Conservation (phyloP, 2,888 invertebrate species). For the Hydraecia micacea region DNA sequence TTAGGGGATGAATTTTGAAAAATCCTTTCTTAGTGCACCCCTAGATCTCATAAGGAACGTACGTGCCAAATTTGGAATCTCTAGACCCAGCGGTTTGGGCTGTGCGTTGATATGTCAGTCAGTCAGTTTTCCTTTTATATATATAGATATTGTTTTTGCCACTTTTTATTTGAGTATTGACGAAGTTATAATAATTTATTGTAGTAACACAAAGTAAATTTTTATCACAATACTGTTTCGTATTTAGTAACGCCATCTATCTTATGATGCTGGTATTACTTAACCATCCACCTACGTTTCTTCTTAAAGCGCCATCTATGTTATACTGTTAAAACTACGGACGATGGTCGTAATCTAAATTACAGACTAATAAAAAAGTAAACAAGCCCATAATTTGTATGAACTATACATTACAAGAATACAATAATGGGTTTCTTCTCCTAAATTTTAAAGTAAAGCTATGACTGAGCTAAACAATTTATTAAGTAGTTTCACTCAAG, state of each 20-base stretch:
- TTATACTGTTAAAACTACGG: background rate
- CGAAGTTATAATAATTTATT: background rate
- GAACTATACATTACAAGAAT: background rate
- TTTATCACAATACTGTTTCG: background rate
- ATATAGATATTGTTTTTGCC: too few species aligned
- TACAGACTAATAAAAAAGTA: background rate
- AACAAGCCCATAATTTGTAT: background rate
- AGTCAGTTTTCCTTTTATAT: too few species aligned
- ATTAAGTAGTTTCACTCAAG: background rate
- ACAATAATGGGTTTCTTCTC: background rate
- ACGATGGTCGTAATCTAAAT: background rate
- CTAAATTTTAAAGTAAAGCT: background rate
- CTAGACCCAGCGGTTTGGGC: too few species aligned
- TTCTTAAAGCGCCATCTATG: slow-evolving; percentile 51
- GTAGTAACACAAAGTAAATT: background rate
- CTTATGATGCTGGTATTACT: background rate
- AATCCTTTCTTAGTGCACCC: too few species aligned
- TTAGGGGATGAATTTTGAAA: too few species aligned
- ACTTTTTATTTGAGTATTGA: background rate
- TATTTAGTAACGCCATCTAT: slow-evolving; percentile 49
- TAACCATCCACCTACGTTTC: rapidly evolving
- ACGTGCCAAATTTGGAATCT: too few species aligned
- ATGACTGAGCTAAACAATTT: too few species aligned
- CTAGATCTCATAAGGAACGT: too few species aligned
- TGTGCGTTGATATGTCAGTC: too few species aligned